phyloP scores from a whole-genome alignment of 2,113 vertebrate species.

The Dicerorhinus sumatrensis region DNA sequence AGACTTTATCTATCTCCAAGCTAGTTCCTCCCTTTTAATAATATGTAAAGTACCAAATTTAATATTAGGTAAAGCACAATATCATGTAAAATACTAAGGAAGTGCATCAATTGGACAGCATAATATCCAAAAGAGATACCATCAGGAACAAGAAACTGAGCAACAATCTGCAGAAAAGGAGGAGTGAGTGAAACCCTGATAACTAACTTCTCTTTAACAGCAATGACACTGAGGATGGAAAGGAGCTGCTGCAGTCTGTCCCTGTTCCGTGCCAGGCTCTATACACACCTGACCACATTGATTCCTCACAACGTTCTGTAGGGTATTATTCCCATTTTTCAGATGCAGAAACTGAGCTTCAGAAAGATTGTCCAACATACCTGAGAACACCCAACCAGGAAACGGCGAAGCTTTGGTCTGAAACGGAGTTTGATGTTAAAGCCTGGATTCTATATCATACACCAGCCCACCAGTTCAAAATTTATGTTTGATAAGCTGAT shows the following conservation, averaged over 20 bases:
- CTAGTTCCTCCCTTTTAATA: not conserved
- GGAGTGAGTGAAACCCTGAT: not conserved
- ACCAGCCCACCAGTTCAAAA: not conserved
- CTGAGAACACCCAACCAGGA: not conserved
- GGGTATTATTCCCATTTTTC: not conserved
- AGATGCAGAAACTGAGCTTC: not conserved
- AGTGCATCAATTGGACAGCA: not conserved
- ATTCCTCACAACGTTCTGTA: not conserved
- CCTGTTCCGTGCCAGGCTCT: not conserved
- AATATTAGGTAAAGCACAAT: conserved; percentile 29
- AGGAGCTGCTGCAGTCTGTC: not conserved
- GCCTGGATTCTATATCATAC: not conserved
- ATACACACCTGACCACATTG: not conserved
- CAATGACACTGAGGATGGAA: not conserved
- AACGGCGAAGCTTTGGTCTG: not conserved
- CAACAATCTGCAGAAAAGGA: not conserved
- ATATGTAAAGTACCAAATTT: conserved; percentile 55
- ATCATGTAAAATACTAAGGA: conserved; percentile 56
- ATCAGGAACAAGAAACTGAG: conserved; percentile 40
- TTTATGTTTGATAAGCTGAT: not conserved
- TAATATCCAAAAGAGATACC: conserved; percentile 26
- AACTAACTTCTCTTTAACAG: not conserved
- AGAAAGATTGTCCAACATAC: not conserved
- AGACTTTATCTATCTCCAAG: conserved; percentile 20
- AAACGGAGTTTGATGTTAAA: conserved; percentile 23